phyloP scores from a whole-genome alignment of 30 jellyfish, hydroid and myxozoan species.

The Aurelia coerulea region DNA sequence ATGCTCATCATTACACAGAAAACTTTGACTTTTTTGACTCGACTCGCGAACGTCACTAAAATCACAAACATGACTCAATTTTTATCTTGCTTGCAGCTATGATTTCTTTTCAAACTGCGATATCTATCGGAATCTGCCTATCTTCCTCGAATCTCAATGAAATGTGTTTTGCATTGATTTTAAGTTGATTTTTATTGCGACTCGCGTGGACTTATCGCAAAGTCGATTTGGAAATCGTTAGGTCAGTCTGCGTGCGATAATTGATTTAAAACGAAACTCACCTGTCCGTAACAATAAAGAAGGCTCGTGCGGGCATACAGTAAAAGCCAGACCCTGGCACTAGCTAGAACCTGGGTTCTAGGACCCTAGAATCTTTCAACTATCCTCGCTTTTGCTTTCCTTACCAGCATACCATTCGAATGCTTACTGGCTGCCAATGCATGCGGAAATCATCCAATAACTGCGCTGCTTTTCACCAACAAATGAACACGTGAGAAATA shows the following conservation, averaged over 20 bases:
- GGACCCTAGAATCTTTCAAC: too few relatives aligned
- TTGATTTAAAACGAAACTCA: conserved; percentile 45
- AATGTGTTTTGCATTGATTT: conserved; percentile 59
- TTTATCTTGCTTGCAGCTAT: neutral
- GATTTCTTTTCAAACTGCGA: conserved; percentile 23
- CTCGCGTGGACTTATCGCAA: conserved; percentile 55
- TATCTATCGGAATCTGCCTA: conserved; percentile 66
- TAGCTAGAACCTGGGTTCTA: too few relatives aligned
- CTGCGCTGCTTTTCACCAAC: too few relatives aligned
- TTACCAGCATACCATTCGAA: too few relatives aligned
- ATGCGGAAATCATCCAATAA: too few relatives aligned
- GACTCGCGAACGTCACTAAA: neutral
- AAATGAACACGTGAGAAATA: too few relatives aligned
- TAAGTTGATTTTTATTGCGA: conserved; percentile 50
- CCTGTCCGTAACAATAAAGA: conserved; percentile 41
- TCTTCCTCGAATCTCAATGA: conserved; percentile 6
- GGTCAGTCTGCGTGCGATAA: conserved; percentile 70
- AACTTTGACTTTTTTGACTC: too few relatives aligned
- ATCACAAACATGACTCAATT: too few relatives aligned
- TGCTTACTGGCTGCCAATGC: too few relatives aligned
- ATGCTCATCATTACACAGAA: too few relatives aligned
- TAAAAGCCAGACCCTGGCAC: too few relatives aligned
- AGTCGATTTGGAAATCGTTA: conserved; percentile 72
- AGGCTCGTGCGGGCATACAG: neutral
- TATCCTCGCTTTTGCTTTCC: too few relatives aligned